phyloP scores from a whole-genome alignment of 92 coral and sea anemone species.

The Muricea muricata region DNA sequence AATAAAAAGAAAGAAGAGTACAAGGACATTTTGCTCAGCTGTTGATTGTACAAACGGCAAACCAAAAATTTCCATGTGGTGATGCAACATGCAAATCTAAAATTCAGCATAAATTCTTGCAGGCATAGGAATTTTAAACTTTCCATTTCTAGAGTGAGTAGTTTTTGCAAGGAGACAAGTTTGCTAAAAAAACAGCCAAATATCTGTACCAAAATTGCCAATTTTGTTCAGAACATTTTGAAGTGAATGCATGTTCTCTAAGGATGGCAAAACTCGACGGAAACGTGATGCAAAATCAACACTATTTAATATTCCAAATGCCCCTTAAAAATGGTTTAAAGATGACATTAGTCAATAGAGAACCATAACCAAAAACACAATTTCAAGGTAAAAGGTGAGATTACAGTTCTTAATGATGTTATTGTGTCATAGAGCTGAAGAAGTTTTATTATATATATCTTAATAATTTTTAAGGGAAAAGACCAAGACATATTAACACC shows the following conservation, averaged over 20 bases:
- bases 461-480: too few relatives aligned
- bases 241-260: neutral
- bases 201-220: neutral
- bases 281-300: neutral
- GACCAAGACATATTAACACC: too few relatives aligned
- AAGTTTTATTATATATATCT: too few relatives aligned
- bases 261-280: neutral
- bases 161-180: neutral
- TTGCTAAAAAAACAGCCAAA: neutral
- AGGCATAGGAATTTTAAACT: neutral
- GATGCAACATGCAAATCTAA: neutral
- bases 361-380: too few relatives aligned
- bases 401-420: too few relatives aligned
- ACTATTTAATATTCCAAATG: neutral
- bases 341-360: too few relatives aligned
- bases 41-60: neutral
- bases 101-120: neutral
- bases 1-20: too few relatives aligned
- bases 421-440: too few relatives aligned
- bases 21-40: neutral
- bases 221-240: neutral
- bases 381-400: too few relatives aligned
- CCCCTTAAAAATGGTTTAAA: too few relatives aligned
- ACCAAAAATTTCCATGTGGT: neutral
- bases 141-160: neutral